A percentile compares a stretch with the other conserved stretches of the same genome.
Conservation (phyloP, 2,113 vertebrate genomes). For the Phocoena phocoena region DNA sequence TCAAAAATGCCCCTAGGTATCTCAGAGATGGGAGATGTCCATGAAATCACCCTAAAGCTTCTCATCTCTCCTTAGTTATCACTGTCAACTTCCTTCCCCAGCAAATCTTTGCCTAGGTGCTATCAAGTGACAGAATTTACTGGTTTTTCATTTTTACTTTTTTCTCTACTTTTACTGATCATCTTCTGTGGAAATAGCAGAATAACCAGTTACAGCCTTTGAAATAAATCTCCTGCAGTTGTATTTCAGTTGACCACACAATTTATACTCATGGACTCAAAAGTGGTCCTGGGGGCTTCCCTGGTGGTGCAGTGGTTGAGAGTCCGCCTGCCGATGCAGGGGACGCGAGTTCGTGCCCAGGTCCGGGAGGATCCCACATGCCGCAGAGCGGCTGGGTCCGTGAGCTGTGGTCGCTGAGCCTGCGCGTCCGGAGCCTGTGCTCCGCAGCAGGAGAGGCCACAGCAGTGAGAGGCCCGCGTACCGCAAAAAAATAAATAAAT, state of each 20-base stretch:
- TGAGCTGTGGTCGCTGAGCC: too few species aligned
- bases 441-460: too few species aligned
- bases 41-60: background rate
- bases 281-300: background rate
- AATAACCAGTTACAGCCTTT: background rate
- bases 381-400: too few species aligned
- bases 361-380: too few species aligned
- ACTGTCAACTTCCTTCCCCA: background rate
- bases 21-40: background rate
- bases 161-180: background rate
- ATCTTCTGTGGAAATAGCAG: background rate
- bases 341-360: too few species aligned
- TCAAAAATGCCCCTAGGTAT: background rate
- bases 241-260: background rate
- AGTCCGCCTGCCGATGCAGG: too few species aligned
- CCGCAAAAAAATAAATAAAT: too few species aligned
- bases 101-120: background rate
- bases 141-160: background rate
- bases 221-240: background rate
- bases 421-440: too few species aligned
- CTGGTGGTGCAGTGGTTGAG: too few species aligned
- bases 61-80: background rate
- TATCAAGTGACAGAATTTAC: background rate
- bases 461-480: too few species aligned
- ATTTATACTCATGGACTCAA: background rate